phyloP scores from a whole-genome alignment of 2,113 vertebrate genomes.

The Alouatta palliata region DNA sequence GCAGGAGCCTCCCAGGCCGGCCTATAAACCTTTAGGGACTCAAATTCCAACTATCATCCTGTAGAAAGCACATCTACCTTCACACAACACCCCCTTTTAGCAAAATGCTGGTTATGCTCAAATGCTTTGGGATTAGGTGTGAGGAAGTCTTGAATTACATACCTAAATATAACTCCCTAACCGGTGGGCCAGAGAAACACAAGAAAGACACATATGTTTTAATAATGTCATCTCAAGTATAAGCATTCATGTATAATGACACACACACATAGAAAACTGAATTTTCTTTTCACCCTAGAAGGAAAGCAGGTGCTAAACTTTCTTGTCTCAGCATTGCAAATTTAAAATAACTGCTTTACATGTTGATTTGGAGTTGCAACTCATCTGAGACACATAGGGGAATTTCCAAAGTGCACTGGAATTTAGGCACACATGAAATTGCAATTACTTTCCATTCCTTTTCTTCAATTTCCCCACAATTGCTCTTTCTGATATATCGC shows the following conservation, averaged over 20 bases:
- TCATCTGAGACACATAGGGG: slow-evolving; percentile 23
- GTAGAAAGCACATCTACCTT: slow-evolving; percentile 45
- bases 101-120: slow-evolving; percentile 36
- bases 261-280: neutral
- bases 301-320: slow-evolving; percentile 28
- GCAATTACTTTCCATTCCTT: slow-evolving; percentile 54
- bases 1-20: neutral
- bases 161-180: slow-evolving; percentile 40
- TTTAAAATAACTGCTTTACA: slow-evolving; percentile 50
- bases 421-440: slow-evolving; percentile 43
- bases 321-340: neutral
- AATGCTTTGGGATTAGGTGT: slow-evolving; percentile 34
- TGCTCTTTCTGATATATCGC: neutral
- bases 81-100: slow-evolving; percentile 14
- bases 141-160: slow-evolving; percentile 57
- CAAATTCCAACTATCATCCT: slow-evolving; percentile 53
- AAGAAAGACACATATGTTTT: slow-evolving; percentile 40
- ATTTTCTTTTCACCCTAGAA: slow-evolving; percentile 27
- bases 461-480: slow-evolving; percentile 40
- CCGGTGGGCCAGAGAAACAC: neutral
- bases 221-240: slow-evolving; percentile 18
- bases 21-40: neutral
- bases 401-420: slow-evolving; percentile 33
- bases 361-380: slow-evolving; percentile 35
- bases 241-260: neutral